Evolutionary conservation across 2,888 invertebrate genomes (phyloP).

Genomic region (Galeruca laticollis): DNA sequence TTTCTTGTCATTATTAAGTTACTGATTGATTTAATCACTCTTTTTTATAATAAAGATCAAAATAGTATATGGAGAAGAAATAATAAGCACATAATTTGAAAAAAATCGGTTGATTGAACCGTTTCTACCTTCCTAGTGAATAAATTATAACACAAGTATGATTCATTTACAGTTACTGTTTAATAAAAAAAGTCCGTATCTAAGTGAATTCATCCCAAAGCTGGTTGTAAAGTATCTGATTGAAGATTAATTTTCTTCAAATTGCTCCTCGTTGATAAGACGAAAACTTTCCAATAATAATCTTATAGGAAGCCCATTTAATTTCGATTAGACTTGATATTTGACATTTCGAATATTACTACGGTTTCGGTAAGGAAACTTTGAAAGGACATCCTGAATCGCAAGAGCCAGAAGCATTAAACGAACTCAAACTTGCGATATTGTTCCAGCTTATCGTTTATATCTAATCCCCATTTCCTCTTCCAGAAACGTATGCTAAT

Average conservation of each 20-base stretch:
- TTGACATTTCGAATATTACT: conserved; percentile 17
- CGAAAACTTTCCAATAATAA: conserved; percentile 14
- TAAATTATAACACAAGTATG: no score
- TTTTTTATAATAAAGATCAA: no score
- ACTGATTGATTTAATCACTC: no score
- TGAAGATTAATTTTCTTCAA: conserved; percentile 3
- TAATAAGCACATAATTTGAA: no score
- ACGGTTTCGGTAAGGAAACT: conserved; percentile 16
- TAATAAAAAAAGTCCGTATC: no score
- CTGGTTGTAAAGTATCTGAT: background rate
- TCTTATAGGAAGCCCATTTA: conserved; percentile 14
- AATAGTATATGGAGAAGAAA: no score
- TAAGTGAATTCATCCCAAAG: no score
- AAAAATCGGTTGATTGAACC: no score
- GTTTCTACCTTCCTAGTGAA: no score
- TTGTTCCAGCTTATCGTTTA: conserved; percentile 29
- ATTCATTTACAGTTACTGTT: no score
- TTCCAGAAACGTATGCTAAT: conserved; percentile 32
- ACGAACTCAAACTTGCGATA: conserved; percentile 24
- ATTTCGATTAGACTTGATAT: conserved; percentile 26
- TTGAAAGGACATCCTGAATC: conserved; percentile 21
- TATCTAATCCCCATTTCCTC: conserved; percentile 22
- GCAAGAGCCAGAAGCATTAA: conserved; percentile 20
- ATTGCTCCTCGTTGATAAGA: background rate
- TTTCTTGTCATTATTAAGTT: no score